Base-by-base conservation (phyloP, 1,140 invertebrate species). In the Notospermus geniculatus region DNA sequence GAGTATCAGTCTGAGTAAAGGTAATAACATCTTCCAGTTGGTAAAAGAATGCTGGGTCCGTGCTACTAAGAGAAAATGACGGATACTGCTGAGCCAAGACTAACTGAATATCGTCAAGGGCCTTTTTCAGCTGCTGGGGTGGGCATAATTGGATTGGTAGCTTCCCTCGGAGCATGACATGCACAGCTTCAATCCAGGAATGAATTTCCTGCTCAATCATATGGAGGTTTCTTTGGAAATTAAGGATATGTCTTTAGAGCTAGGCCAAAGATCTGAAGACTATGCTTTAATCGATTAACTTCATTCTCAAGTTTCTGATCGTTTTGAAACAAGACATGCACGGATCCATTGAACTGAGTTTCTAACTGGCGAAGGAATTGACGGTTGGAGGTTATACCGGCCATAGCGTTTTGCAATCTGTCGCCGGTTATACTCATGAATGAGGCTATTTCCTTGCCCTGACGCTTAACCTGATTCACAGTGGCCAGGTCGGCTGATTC, bases 371-470 rank as follows among this genome's bases (percentile, higher is more conserved):
- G 25, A 23, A 50, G n/a, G 9, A 50, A 50, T 19, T 50, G 4
- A 7, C 25, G 5, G 46, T 50, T 50, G 25, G n/a, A 23, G n/a
- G 4, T 4, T 7, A 50, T n/a, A 5, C 5, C 46, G 9, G 46
- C 25, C 46, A 50, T 50, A n/a, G 25, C 46, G n/a, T 50, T 50
- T n/a, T 50, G n/a, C 4, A 50, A 50, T 19, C 46, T 19, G n/a
- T 19, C 46, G 5, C 19, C n/a, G n/a, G 46, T 50, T 50, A 50
- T 9, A 50, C 25, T 5, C 46, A 50, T 50, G n/a, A 50, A 50
- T n/a, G 46, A 50, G 9, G 46, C n/a, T n/a, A 50, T 5, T 50
- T 50, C 46, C 9, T 50, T 50, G n/a, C 46, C 46, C 25, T 50
- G 46, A 9, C 46, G 46, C 9, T 23, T 50, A 27, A 50, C 19